Base-by-base conservation (phyloP, 1,140 invertebrate species). In the Ylistrum balloti region DNA sequence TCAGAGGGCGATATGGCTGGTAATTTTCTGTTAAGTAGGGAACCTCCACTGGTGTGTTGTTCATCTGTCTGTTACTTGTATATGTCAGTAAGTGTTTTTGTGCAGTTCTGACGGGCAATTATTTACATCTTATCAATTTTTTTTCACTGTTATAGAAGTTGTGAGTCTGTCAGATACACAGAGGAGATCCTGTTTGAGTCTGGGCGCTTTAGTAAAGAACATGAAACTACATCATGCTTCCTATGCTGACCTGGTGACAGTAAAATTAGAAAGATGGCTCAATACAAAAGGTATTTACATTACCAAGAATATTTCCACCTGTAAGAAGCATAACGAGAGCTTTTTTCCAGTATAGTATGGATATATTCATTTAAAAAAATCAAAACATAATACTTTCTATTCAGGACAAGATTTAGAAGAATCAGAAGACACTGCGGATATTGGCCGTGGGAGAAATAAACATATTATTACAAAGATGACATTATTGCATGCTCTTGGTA, bases 401-500 rank as follows among this genome's bases (percentile, higher is more conserved):
- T 17, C 10, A 34, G 33, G 32, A n/a, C 33, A 0, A 35, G 20
- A 33, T 22, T 33, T 85, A 11, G 38, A n/a, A n/a, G n/a, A 32
- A 35, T 22, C 41, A 45, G 86, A n/a, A 41, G 34, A 28, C 3
- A 15, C 88, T 15, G 10, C 32, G 10, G 90, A 88, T 22, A 15
- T 20, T 20, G 87, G 86, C 33, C 5, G 1, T 7, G 22, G 32
- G 33, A 33, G 41, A 17, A 33, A 86, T 20, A 10, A 88, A 13
- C 85, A 91, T 33, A 35, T 91, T 15, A 28, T 88, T 32, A 86
- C 87, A 20, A 91, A 91, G 34, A 88, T 91, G 87, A 85, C 89
- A 9, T 88, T 92, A 11, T 13, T 92, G 10, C 87, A 92, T 33
- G 88, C 85, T 17, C 35, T 92, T 33, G 91, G 91, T 5, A 92